Evolutionary conservation across 2,113 vertebrate genomes (phyloP).

Genomic region (Laticauda colubrina): DNA sequence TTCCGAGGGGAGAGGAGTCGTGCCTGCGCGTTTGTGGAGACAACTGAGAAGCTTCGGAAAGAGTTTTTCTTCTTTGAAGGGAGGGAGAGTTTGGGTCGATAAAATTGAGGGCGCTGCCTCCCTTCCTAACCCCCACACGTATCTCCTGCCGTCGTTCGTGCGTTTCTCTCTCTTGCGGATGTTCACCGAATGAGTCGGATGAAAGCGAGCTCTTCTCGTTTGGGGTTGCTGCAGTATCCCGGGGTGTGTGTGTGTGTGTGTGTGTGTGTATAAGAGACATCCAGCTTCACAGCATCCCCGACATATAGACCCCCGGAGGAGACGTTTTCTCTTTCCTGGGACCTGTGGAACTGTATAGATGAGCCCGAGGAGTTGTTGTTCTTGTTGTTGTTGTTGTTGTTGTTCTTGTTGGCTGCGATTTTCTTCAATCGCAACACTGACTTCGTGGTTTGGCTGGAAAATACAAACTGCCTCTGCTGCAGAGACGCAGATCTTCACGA

Average conservation of each 20-base stretch:
- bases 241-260: no score
- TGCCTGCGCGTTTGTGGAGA: background rate
- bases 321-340: background rate
- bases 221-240: slow-evolving; percentile 22
- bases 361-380: background rate
- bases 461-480: slow-evolving; percentile 47
- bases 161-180: background rate
- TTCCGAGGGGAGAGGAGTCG: background rate
- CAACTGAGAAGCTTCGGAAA: background rate
- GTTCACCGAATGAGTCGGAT: background rate
- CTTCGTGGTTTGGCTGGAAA: slow-evolving; percentile 23
- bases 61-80: background rate
- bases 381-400: background rate
- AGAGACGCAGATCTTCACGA: slow-evolving; percentile 55
- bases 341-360: no score
- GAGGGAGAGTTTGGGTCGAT: background rate
- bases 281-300: background rate
- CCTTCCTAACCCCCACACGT: background rate
- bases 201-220: background rate
- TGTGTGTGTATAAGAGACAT: background rate
- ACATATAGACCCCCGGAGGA: no score
- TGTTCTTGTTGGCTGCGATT: background rate
- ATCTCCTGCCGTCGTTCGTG: background rate
- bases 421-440: background rate
- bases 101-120: background rate